A percentile compares a stretch with the other conserved stretches of the same genome.
These are phyloP conservation scores for Cotesia congregata DNA, from an alignment of 2,888 invertebrate species.

Conservation along the genomic window DNA sequence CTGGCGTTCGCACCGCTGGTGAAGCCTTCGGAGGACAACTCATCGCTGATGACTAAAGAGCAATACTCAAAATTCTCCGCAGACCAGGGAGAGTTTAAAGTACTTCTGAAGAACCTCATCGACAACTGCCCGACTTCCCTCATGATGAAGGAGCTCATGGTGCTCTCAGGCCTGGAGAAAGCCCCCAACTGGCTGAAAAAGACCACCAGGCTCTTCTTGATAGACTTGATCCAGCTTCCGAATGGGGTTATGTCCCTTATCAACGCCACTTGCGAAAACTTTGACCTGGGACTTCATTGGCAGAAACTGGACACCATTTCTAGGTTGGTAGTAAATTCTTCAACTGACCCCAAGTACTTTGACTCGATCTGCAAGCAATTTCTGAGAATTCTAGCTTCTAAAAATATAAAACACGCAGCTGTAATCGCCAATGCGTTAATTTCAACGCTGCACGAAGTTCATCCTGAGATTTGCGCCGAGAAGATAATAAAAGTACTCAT, in stretches of 20 bases:
- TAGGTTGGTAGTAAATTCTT: conserved; percentile 75
- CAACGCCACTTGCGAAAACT: conserved; percentile 76
- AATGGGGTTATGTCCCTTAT: conserved; percentile 79
- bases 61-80: conserved; percentile 72
- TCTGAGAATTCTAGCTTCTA: conserved; percentile 60
- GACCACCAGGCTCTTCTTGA: conserved; percentile 75
- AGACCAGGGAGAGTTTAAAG: conserved; percentile 73
- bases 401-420: conserved; percentile 69
- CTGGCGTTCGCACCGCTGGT: conserved; percentile 78
- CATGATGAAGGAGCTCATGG: conserved; percentile 79
- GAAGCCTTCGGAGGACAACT: conserved; percentile 71
- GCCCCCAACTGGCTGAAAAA: conserved; percentile 78
- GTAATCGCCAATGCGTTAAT: conserved; percentile 74
- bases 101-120: conserved; percentile 72
- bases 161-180: conserved; percentile 74
- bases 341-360: conserved; percentile 72
- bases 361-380: conserved; percentile 63
- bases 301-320: conserved; percentile 78
- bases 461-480: conserved; percentile 68
- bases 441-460: conserved; percentile 72
- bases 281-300: conserved; percentile 77
- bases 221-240: conserved; percentile 73
- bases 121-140: conserved; percentile 75
- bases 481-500: conserved; percentile 67
- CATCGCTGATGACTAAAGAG: conserved; percentile 73